Conservation (phyloP, 2,113 vertebrate species). For the Alces alces region DNA sequence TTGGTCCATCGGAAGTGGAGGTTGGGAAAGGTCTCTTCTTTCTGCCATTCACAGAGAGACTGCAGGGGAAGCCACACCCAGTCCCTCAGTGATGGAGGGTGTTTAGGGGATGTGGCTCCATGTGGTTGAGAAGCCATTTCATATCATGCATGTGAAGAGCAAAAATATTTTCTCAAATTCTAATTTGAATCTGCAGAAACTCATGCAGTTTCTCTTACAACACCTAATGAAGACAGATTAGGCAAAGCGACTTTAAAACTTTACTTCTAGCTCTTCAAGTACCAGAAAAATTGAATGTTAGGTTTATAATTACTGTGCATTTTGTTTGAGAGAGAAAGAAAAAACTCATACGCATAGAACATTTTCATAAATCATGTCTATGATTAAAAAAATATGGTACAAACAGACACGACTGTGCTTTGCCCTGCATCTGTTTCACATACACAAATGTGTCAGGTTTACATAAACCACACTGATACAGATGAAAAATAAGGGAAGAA, state of each 20-base stretch:
- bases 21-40: not conserved
- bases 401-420: conserved; percentile 77
- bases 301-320: conserved; percentile 79
- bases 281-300: conserved; percentile 67
- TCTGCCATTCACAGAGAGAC: not conserved
- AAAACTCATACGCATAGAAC: conserved; percentile 75
- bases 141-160: not conserved
- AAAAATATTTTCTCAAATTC: conserved; percentile 61
- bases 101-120: not conserved
- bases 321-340: conserved; percentile 73
- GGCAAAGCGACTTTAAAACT: conserved; percentile 70
- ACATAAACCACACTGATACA: conserved; percentile 82
- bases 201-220: conserved; percentile 64
- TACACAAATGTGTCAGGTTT: conserved; percentile 84
- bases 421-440: conserved; percentile 83
- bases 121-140: not conserved
- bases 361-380: conserved; percentile 83
- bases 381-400: conserved; percentile 82
- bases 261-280: conserved; percentile 67
- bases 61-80: not conserved
- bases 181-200: conserved; percentile 65
- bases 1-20: not conserved
- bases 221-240: conserved; percentile 74
- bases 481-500: conserved; percentile 79
- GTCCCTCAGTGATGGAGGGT: not conserved